Percentiles rank a stretch among this genome's conserved stretches.
phyloP scores from a whole-genome alignment of 2,888 invertebrate genomes.

The Aplocera efformata region DNA sequence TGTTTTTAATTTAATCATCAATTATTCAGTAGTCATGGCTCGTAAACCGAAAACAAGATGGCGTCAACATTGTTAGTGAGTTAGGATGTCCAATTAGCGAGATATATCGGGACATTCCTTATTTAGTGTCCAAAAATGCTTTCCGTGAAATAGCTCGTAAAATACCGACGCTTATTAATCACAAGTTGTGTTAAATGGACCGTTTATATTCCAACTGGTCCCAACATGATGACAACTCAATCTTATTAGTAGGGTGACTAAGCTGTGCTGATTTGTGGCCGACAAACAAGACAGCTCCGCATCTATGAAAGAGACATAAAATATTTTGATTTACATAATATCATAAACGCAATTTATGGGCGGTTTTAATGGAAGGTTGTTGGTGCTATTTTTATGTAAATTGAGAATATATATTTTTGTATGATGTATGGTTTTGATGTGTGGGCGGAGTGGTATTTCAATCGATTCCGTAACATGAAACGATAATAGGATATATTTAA shows the following conservation, averaged over 20 bases:
- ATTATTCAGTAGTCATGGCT: constrained; percentile 16
- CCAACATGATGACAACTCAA: constrained; percentile 65
- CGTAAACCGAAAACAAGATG: constrained; percentile 22
- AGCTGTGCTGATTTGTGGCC: constrained; percentile 38
- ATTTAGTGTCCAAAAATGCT: constrained; percentile 41
- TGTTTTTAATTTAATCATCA: constrained; percentile 11
- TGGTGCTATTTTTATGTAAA: constrained; percentile 1
- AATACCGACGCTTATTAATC: constrained; percentile 56
- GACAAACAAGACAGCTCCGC: constrained; percentile 23
- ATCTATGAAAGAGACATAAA: constrained; percentile 22
- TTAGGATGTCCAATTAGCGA: constrained; percentile 46
- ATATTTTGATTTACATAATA: constrained; percentile 21
- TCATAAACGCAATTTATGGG: constrained; percentile 17
- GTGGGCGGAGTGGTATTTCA: constrained; percentile 1
- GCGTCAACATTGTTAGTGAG: constrained; percentile 25
- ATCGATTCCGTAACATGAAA: background rate
- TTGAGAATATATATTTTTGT: background rate
- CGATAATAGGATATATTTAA: no score
- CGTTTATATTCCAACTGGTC: constrained; percentile 64
- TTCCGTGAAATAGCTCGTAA: constrained; percentile 59
- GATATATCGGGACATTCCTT: constrained; percentile 43
- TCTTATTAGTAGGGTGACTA: constrained; percentile 46
- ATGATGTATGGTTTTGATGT: background rate
- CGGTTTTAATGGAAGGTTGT: constrained; percentile 9
- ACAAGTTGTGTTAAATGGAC: constrained; percentile 55